Base-by-base conservation (phyloP, 2,797 vertebrate species). In the Clarias fuscus region DNA sequence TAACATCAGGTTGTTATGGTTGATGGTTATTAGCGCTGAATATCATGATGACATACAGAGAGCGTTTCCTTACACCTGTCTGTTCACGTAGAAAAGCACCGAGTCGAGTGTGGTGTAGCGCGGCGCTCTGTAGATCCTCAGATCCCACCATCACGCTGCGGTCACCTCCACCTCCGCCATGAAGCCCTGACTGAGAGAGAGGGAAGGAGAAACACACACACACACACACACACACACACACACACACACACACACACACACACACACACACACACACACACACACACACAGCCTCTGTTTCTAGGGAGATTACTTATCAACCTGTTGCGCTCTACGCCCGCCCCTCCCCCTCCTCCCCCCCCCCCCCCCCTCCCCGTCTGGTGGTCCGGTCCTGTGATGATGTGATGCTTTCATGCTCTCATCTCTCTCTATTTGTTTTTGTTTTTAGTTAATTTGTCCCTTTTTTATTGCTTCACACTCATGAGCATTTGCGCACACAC, bases 241-340 rank as follows among this genome's bases (percentile, higher is more conserved):
- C 65, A 18, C 40, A 43, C 33, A 33, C 33, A 65, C 62, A n/a
- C 24, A 30, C 13, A 7, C 10, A 67, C n/a, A 65, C 3, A 14
- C 64, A 65, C 61, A 64, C 22, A 67, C 64, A 30, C n/a, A 70
- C 67, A 33, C 67, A 17, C 79, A 89, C 87, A 94, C 90, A 92
- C 91, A 92, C 84, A 79, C 83, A 67, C 85, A 48, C 76, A 33
- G 70, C 59, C 79, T 62, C 82, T 64, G 71, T 68, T 84, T 75
- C 75, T 81, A 77, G 65, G 84, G 84, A 85, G 77, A 85, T 85
- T 82, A 56, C 84, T 85, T 83, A 83, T 86, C 84, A 83, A 85
- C 75, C 84, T 88, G 75, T 88, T 86, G 81, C 64, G 1, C 53
- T 33, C 18, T n/a, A 40, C 15, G 1, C 56, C 56, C 56, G 5